Evolutionary conservation across 2,113 vertebrate genomes (phyloP).

Genomic region (Ameiurus melas): DNA sequence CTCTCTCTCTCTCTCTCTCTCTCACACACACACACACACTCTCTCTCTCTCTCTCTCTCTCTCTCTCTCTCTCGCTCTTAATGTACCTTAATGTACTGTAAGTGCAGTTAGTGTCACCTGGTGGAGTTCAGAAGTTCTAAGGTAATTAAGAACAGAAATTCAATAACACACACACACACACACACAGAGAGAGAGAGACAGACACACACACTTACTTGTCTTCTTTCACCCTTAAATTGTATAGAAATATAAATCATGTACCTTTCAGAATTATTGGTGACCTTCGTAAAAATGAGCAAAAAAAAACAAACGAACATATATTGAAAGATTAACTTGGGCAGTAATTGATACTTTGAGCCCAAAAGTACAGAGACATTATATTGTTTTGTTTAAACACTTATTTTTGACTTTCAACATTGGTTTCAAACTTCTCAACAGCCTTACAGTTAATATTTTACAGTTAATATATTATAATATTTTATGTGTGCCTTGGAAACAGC

Average conservation of each 20-base stretch:
- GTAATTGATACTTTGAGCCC: background rate
- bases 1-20: slow-evolving; percentile 16
- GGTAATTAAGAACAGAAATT: slow-evolving; percentile 9
- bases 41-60: slow-evolving; percentile 20
- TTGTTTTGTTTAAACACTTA: background rate
- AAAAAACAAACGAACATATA: background rate
- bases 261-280: background rate
- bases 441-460: background rate
- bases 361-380: background rate
- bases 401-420: background rate
- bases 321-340: background rate
- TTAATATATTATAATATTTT: background rate
- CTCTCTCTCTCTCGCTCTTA: background rate
- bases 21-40: background rate
- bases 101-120: slow-evolving; percentile 3
- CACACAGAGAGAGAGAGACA: too few species aligned
- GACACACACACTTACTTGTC: background rate
- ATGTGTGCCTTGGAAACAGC: background rate
- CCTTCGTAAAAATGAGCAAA: background rate
- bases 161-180: background rate
- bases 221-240: background rate
- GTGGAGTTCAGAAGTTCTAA: background rate
- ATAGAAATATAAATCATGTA: background rate
- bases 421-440: background rate
- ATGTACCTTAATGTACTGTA: too few species aligned